phyloP scores from a whole-genome alignment of 2,113 vertebrate genomes.

The Sander lucioperca region DNA sequence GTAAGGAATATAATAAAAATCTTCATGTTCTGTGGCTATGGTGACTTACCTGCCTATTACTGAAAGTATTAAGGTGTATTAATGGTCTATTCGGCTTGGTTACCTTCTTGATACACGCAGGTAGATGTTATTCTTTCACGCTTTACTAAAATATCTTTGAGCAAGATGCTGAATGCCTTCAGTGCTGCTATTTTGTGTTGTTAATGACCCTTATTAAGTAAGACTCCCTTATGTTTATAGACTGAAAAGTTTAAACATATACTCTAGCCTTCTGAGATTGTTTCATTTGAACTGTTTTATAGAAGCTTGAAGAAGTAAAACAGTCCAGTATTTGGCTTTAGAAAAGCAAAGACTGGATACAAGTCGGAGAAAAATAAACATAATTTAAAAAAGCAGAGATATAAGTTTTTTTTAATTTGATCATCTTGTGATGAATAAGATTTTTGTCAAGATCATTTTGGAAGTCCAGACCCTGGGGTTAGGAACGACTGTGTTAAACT shows the following conservation, averaged over 20 bases:
- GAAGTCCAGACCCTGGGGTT: not conserved
- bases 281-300: not conserved
- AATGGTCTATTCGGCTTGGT: not conserved
- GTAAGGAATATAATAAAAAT: not conserved
- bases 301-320: not conserved
- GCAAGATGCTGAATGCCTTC: constrained; percentile 8
- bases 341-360: not conserved
- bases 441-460: not conserved
- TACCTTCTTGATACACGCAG: not conserved
- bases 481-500: not conserved
- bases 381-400: not conserved
- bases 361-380: not conserved
- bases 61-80: not conserved
- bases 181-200: not conserved
- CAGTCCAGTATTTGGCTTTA: not conserved
- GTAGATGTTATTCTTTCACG: not conserved
- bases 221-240: not conserved
- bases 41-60: constrained; percentile 6
- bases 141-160: not conserved
- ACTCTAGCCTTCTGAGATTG: not conserved
- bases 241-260: not conserved
- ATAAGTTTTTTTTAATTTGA: not conserved
- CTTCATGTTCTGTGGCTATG: not conserved
- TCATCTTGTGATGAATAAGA: not conserved
- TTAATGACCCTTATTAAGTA: not conserved